Evolutionary conservation across 2,113 vertebrate genomes (phyloP).

Genomic region (Alexandromys fortis): DNA sequence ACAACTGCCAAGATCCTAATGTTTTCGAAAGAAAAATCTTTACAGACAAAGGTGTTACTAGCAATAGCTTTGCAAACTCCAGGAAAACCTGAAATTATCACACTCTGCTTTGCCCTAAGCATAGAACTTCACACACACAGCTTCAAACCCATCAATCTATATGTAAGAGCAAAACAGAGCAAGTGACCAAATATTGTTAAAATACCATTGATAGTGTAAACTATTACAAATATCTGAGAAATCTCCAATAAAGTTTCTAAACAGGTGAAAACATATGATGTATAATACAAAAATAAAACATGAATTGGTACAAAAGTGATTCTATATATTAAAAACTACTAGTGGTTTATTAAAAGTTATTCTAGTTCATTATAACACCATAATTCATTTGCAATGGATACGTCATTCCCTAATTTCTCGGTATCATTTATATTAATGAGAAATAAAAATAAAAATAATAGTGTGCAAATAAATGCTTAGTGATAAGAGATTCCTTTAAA

Average conservation of each 20-base stretch:
- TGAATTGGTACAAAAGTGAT: background rate
- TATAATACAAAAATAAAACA: background rate
- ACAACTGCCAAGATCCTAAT: background rate
- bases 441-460: background rate
- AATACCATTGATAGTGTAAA: background rate
- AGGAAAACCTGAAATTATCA: background rate
- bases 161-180: background rate
- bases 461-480: background rate
- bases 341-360: background rate
- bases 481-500: background rate
- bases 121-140: background rate
- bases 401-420: background rate
- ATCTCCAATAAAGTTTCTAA: background rate
- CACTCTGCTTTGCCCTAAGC: background rate
- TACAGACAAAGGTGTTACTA: background rate
- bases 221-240: background rate
- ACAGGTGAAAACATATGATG: background rate
- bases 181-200: background rate
- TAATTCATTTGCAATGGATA: background rate
- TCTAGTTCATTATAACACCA: background rate
- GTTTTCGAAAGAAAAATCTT: background rate
- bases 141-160: background rate
- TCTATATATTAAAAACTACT: background rate
- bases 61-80: background rate
- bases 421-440: background rate